Evolutionary conservation across 2,113 vertebrate species (phyloP), one percentile per base, ranked within the genome.

Genomic region (Eurystomus gularis): DNA sequence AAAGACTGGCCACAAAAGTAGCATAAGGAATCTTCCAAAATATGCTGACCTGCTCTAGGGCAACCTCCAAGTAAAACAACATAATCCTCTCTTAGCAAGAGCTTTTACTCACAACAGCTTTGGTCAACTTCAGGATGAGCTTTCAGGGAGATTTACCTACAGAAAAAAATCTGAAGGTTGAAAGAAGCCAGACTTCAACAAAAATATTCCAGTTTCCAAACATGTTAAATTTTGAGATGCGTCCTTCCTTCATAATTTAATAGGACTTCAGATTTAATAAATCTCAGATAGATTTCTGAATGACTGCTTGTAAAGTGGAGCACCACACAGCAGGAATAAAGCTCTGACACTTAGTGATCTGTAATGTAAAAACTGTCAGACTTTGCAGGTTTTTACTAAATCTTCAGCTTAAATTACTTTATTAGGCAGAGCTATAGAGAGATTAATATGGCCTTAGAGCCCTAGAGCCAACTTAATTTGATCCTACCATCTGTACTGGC

Each of bases 391-490:
- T 87, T 94, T 87, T 69, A 82, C 61, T 80, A 57, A 82, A 90
- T 93, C 87, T 93, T 89, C 61, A 85, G 55, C 55, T 28, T 58
- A 81, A 94, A 64, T 85, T n/a, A 72, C 70, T 93, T 95, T 60
- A 84, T 60, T 92, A 87, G 64, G 66, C 80, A 92, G 51, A 94
- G 55, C 61, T 78, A 58, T 55, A 75, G 73, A 60, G 89, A 94
- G 44, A 94, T 87, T 82, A 95, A 84, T 37, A 71, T 8, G 33
- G 61, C 44, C 70, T 84, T 48, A 61, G 40, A 94, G 77, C 33
- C 42, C 46, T 58, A 39, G 17, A 75, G 54, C 48, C 33, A 61
- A 49, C 33, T 91, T 65, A 69, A 94, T 66, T 91, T 75, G 57
- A 46, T 69, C 76, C 44, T 71, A 40, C 40, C 6, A 26, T 33